A percentile compares a stretch with the other conserved stretches of the same genome.
These are phyloP conservation scores for Brachyptera putata DNA, from an alignment of 2,888 invertebrate genomes.

Conservation along the genomic window DNA sequence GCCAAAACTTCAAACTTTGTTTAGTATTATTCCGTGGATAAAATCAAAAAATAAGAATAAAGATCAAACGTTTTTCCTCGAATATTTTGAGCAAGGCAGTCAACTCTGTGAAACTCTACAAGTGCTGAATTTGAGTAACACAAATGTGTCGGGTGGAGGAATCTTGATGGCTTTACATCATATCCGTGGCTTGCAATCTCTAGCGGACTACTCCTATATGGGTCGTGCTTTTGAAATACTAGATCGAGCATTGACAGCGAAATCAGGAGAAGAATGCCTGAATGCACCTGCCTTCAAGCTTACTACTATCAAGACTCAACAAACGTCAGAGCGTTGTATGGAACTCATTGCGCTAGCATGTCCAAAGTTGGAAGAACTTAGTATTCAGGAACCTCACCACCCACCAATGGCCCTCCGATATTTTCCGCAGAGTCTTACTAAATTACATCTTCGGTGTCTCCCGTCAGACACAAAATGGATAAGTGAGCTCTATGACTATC, in stretches of 20 bases:
- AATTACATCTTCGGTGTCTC: constrained; percentile 40
- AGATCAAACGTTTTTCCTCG: constrained; percentile 40
- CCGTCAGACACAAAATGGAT: constrained; percentile 43
- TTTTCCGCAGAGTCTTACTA: constrained; percentile 42
- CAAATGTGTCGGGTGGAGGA: constrained; percentile 44
- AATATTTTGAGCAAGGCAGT: constrained; percentile 44
- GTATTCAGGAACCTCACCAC: constrained; percentile 45
- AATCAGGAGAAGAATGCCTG: constrained; percentile 26
- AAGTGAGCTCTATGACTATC: constrained; percentile 42
- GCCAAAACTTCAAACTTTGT: constrained; percentile 30
- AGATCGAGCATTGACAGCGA: constrained; percentile 35
- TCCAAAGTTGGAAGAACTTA: constrained; percentile 43
- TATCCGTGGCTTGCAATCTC: constrained; percentile 43
- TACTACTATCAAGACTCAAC: constrained; percentile 42
- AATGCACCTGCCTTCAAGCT: constrained; percentile 42
- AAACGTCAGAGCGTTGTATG: constrained; percentile 42
- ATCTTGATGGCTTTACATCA: constrained; percentile 44
- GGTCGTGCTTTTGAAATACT: constrained; percentile 45
- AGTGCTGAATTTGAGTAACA: constrained; percentile 45
- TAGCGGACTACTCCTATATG: constrained; percentile 46
- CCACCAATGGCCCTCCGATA: constrained; percentile 42
- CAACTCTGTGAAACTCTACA: constrained; percentile 43
- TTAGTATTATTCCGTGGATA: constrained; percentile 33
- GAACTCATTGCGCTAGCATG: constrained; percentile 44
- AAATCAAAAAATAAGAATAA: constrained; percentile 35